phyloP scores from a whole-genome alignment of 30 jellyfish, hydroid and myxozoan species.

The Chrysaora quinquecirrha region DNA sequence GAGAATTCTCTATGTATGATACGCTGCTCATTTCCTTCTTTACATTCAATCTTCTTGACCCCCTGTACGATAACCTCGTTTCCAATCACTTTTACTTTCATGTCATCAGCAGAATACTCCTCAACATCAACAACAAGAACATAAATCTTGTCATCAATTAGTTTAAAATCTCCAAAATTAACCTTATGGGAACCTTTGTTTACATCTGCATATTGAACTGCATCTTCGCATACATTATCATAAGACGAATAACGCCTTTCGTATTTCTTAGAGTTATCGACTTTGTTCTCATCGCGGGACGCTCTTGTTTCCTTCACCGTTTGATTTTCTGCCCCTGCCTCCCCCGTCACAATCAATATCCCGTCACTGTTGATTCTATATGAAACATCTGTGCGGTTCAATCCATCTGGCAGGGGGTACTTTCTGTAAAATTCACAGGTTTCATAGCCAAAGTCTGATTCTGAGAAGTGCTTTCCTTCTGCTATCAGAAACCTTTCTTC shows the following conservation, averaged over 20 bases:
- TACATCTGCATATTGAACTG: background rate
- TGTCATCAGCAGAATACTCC: slow-evolving; percentile 78
- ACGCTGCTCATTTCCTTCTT: slow-evolving; percentile 70
- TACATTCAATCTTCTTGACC: slow-evolving; percentile 53
- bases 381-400: slow-evolving; percentile 56
- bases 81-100: slow-evolving; percentile 74
- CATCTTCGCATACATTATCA: slow-evolving; percentile 27
- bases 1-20: slow-evolving; percentile 62
- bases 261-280: slow-evolving; percentile 19
- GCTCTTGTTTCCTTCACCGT: slow-evolving; percentile 15
- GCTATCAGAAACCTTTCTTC: slow-evolving; percentile 71
- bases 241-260: slow-evolving; percentile 37
- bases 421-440: slow-evolving; percentile 86
- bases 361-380: slow-evolving; percentile 78
- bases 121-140: slow-evolving; percentile 50
- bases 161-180: slow-evolving; percentile 55
- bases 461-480: slow-evolving; percentile 87
- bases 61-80: slow-evolving; percentile 64
- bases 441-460: slow-evolving; percentile 85
- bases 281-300: slow-evolving; percentile 24
- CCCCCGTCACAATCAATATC: slow-evolving; percentile 71
- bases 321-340: slow-evolving; percentile 18
- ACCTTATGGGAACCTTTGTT: slow-evolving; percentile 11
- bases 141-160: slow-evolving; percentile 53
- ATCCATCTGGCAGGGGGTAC: slow-evolving; percentile 90